phyloP scores from a whole-genome alignment of 2,888 invertebrate genomes.

The Papilio elwesi region DNA sequence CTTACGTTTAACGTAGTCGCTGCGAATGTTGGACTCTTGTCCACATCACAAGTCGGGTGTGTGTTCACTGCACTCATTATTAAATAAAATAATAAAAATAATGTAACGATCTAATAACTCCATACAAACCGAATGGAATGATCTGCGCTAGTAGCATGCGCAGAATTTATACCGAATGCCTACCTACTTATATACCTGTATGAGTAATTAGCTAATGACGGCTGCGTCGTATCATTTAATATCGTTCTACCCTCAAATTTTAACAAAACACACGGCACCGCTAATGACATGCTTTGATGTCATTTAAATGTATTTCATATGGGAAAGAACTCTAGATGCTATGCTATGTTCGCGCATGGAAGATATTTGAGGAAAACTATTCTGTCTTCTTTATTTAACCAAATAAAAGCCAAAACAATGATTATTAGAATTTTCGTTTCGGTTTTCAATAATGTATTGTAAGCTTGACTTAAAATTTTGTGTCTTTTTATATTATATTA shows the following conservation, averaged over 20 bases:
- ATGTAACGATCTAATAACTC: not conserved
- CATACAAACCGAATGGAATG: conserved; percentile 20
- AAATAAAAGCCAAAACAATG: no score
- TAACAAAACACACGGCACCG: not conserved
- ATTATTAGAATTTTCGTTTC: no score
- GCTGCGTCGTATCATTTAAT: not conserved
- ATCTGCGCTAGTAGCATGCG: not conserved
- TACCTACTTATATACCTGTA: conserved; percentile 23
- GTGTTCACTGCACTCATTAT: not conserved
- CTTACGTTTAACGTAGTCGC: conserved; percentile 4
- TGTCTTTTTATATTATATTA: no score
- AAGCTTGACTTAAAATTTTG: no score
- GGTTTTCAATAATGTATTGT: no score
- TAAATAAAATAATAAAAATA: not conserved
- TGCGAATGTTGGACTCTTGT: not conserved
- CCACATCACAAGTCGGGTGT: not conserved
- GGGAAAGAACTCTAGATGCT: not conserved
- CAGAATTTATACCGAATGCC: conserved; percentile 27
- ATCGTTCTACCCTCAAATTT: conserved; percentile 26
- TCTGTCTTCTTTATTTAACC: no score
- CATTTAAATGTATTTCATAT: not conserved
- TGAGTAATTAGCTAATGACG: conserved; percentile 9
- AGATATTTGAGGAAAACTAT: no score
- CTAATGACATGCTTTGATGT: not conserved
- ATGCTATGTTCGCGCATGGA: no score